phyloP scores from a whole-genome alignment of 2,797 vertebrate genomes.

The Pseudotriccus pelzelni region DNA sequence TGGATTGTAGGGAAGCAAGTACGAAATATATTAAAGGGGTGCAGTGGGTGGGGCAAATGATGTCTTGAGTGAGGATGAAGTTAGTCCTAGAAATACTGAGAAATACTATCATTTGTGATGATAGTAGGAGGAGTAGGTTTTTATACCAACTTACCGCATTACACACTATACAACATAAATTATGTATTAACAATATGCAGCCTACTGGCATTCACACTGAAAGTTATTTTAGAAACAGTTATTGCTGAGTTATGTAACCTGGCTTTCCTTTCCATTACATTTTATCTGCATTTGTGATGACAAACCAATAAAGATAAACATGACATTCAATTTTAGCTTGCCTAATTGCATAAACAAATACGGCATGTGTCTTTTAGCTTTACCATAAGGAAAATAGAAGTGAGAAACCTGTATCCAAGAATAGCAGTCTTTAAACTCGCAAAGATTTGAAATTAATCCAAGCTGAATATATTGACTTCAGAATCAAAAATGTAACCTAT shows the following conservation, averaged over 20 bases:
- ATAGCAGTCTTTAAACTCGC: neutral
- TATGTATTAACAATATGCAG: neutral
- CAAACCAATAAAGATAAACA: constrained; percentile 59
- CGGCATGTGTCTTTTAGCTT: neutral
- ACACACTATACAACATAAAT: neutral
- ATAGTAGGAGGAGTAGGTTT: neutral
- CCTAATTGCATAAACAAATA: constrained; percentile 6
- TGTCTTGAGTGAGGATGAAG: neutral
- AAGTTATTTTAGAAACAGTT: constrained; percentile 43
- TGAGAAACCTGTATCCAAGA: neutral
- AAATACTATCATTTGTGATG: neutral
- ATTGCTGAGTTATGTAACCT: constrained; percentile 37
- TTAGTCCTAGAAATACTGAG: neutral
- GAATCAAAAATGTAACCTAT: neutral
- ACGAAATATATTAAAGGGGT: neutral
- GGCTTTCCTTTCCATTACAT: constrained; percentile 36
- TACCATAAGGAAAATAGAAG: neutral
- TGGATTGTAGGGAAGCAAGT: neutral
- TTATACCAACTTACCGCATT: constrained; percentile 1
- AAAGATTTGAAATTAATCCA: neutral
- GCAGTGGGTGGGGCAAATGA: neutral
- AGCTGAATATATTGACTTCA: neutral
- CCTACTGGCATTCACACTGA: neutral
- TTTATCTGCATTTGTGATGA: constrained; percentile 39
- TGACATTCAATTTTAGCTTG: neutral